These are phyloP conservation scores for Phymastichus coffea DNA, from an alignment of 1,140 invertebrate species.

Conservation along the genomic window DNA sequence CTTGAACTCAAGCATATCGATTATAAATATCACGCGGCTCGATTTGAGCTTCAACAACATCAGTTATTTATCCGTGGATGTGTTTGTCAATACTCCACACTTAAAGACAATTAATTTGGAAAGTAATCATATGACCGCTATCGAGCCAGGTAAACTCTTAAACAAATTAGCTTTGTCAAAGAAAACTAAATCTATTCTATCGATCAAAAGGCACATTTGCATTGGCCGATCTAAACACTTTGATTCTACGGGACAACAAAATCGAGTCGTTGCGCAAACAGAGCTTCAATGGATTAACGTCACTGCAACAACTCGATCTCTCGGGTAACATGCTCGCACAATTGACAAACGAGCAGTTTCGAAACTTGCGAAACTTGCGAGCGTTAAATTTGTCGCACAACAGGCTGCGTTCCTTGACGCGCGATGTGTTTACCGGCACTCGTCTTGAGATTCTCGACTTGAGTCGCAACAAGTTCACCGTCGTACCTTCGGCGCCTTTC, in stretches of 20 bases:
- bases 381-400: conserved; percentile 77
- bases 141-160: conserved; percentile 49
- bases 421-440: conserved; percentile 79
- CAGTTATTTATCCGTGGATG: conserved; percentile 62
- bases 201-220: conserved; percentile 51
- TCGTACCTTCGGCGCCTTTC: conserved; percentile 71
- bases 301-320: conserved; percentile 76
- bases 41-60: conserved; percentile 80
- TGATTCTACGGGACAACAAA: conserved; percentile 74
- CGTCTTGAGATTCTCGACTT: conserved; percentile 79
- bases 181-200: neutral
- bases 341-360: conserved; percentile 79
- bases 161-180: too few species aligned
- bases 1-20: conserved; percentile 38
- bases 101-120: conserved; percentile 68
- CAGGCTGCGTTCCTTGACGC: conserved; percentile 71
- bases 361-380: conserved; percentile 72
- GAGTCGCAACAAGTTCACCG: conserved; percentile 74
- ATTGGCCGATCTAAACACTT: conserved; percentile 67
- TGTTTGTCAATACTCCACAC: conserved; percentile 67
- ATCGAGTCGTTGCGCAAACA: conserved; percentile 71
- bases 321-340: conserved; percentile 75
- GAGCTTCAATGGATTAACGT: conserved; percentile 71
- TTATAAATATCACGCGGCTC: conserved; percentile 55
- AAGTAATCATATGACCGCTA: conserved; percentile 62